phyloP scores from a whole-genome alignment of 2,888 invertebrate species.

The Ophonus ardosiacus region DNA sequence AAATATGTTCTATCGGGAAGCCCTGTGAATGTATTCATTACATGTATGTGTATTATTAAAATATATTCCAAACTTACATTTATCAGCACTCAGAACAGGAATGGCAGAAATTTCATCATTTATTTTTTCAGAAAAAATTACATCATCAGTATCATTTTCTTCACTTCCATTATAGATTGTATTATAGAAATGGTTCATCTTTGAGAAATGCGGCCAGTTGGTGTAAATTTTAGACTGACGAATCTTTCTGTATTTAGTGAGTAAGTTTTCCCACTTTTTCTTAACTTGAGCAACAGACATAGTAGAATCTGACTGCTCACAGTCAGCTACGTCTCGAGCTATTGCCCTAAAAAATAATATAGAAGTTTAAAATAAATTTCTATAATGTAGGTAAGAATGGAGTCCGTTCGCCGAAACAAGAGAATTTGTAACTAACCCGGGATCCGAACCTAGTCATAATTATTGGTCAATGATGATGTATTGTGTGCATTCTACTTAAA shows the following conservation, averaged over 20 bases:
- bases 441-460: no score
- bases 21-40: constrained; percentile 38
- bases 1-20: constrained; percentile 16
- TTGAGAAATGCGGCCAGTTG: constrained; percentile 35
- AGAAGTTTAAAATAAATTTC: neutral
- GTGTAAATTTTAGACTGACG: neutral
- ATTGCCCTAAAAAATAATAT: constrained; percentile 21
- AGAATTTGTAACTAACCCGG: no score
- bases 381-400: no score
- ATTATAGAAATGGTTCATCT: constrained; percentile 48
- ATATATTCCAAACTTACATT: constrained; percentile 41
- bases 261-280: constrained; percentile 61
- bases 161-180: neutral
- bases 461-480: no score
- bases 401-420: no score
- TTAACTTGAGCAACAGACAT: constrained; percentile 40
- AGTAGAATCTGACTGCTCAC: constrained; percentile 16
- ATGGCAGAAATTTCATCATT: neutral
- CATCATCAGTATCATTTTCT: neutral
- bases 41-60: neutral
- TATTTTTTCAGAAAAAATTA: neutral
- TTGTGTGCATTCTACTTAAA: no score
- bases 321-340: constrained; percentile 13
- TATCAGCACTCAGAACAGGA: neutral
- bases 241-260: constrained; percentile 34